phyloP scores from a whole-genome alignment of 2,113 vertebrate species.

The Puffinus mauretanicus region DNA sequence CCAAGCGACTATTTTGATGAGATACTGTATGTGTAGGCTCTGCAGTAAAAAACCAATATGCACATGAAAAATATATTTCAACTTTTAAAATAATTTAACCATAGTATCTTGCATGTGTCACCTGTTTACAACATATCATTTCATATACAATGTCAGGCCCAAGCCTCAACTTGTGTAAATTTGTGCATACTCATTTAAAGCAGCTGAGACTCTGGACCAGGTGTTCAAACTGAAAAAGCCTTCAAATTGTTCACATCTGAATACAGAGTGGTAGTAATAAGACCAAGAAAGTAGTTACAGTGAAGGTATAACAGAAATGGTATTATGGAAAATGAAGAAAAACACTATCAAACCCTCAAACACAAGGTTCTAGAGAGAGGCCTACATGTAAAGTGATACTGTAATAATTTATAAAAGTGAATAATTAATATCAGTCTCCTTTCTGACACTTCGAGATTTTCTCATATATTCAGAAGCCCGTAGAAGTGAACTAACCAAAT shows the following conservation, averaged over 20 bases:
- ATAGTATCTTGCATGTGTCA: slow-evolving; percentile 68
- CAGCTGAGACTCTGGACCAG: slow-evolving; percentile 26
- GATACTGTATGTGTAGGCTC: slow-evolving; percentile 66
- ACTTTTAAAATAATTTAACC: slow-evolving; percentile 82
- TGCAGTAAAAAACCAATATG: slow-evolving; percentile 73
- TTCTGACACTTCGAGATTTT: slow-evolving; percentile 1
- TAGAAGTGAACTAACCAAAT: slow-evolving; percentile 24
- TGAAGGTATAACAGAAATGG: slow-evolving; percentile 53
- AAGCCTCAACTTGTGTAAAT: slow-evolving; percentile 7
- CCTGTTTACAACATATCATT: slow-evolving; percentile 70
- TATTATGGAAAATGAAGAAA: slow-evolving; percentile 16
- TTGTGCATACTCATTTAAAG: slow-evolving; percentile 18
- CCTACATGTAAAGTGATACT: slow-evolving; percentile 56
- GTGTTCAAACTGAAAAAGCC: slow-evolving; percentile 60
- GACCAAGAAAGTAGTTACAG: slow-evolving; percentile 20
- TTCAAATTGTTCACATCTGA: slow-evolving; percentile 59
- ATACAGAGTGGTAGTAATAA: slow-evolving; percentile 42
- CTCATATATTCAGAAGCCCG: neutral
- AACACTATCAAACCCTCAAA: slow-evolving; percentile 15
- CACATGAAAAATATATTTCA: slow-evolving; percentile 78
- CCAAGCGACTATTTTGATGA: slow-evolving; percentile 70
- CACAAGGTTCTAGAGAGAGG: slow-evolving; percentile 52
- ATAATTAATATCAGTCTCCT: slow-evolving; percentile 23
- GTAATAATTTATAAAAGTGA: slow-evolving; percentile 58
- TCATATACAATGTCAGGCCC: slow-evolving; percentile 45